phyloP scores from a whole-genome alignment of 1,140 invertebrate genomes.

The Ooceraea biroi region DNA sequence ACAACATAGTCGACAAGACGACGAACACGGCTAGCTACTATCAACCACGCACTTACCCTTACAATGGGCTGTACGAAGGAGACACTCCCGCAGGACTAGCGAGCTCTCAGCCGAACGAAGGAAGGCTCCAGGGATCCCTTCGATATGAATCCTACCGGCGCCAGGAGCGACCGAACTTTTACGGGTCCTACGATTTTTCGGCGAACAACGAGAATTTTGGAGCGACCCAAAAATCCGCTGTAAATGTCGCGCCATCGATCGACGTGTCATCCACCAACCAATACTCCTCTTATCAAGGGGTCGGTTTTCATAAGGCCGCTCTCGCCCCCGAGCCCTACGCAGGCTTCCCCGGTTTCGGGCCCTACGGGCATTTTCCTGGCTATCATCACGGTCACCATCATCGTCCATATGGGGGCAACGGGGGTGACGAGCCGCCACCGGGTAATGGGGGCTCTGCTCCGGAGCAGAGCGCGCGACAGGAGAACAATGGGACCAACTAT shows the following conservation, averaged over 20 bases:
- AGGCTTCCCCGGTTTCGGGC: constrained; percentile 25
- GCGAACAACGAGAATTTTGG: background rate
- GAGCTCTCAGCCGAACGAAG: background rate
- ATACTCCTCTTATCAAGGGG: constrained; percentile 6
- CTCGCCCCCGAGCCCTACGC: constrained; percentile 22
- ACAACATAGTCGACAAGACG: constrained; percentile 38
- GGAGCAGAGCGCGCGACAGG: constrained; percentile 8
- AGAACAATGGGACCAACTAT: constrained; percentile 5
- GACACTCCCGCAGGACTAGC: background rate
- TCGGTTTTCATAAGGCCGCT: constrained; percentile 9
- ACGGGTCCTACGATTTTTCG: constrained; percentile 12
- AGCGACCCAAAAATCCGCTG: background rate
- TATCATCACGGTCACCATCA: constrained; percentile 11
- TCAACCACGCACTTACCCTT: constrained; percentile 11
- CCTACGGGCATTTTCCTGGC: constrained; percentile 3
- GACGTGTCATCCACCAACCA: constrained; percentile 24
- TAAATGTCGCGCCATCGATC: background rate
- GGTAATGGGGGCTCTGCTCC: background rate
- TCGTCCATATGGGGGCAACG: constrained; percentile 27
- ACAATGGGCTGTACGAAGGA: background rate
- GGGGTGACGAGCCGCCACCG: background rate
- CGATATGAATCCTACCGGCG: background rate
- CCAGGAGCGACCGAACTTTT: constrained; percentile 11
- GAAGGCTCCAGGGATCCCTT: background rate
- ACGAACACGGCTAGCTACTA: constrained; percentile 22